Conservation (phyloP, 2,113 vertebrate genomes). For the Sceloporus tristichus region DNA sequence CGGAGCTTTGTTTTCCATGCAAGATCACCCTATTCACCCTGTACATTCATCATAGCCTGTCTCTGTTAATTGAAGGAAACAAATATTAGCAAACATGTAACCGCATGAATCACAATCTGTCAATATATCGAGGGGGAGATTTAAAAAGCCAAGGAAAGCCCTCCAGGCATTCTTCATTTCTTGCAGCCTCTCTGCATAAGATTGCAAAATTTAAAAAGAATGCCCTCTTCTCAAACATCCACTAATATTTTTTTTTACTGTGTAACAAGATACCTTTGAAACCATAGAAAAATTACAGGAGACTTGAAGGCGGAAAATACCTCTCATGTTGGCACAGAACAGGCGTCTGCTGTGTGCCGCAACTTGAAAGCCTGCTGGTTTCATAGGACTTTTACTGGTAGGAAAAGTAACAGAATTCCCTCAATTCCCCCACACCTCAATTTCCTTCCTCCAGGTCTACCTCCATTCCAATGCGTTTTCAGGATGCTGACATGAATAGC, state of each 20-base stretch:
- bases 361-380: slow-evolving; percentile 46
- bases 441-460: slow-evolving; percentile 45
- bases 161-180: not conserved
- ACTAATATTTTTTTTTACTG: slow-evolving; percentile 3
- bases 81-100: not conserved
- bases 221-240: not conserved
- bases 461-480: slow-evolving; percentile 27
- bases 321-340: slow-evolving; percentile 26
- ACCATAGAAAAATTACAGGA: slow-evolving; percentile 47
- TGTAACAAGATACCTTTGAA: slow-evolving; percentile 18
- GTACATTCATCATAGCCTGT: not conserved
- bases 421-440: slow-evolving; percentile 29
- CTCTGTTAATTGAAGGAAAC: not conserved
- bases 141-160: not conserved
- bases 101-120: slow-evolving; percentile 20
- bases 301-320: slow-evolving; percentile 36
- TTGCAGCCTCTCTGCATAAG: not conserved
- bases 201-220: not conserved
- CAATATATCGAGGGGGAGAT: slow-evolving; percentile 4
- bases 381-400: slow-evolving; percentile 43
- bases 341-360: slow-evolving; percentile 10
- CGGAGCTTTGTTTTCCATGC: not conserved
- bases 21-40: no score
- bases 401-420: slow-evolving; percentile 29
- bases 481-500: slow-evolving; percentile 4